Percentiles rank a stretch among this genome's conserved stretches.
phyloP scores from a whole-genome alignment of 2,888 invertebrate species.

The Ypsolopha scabrella region DNA sequence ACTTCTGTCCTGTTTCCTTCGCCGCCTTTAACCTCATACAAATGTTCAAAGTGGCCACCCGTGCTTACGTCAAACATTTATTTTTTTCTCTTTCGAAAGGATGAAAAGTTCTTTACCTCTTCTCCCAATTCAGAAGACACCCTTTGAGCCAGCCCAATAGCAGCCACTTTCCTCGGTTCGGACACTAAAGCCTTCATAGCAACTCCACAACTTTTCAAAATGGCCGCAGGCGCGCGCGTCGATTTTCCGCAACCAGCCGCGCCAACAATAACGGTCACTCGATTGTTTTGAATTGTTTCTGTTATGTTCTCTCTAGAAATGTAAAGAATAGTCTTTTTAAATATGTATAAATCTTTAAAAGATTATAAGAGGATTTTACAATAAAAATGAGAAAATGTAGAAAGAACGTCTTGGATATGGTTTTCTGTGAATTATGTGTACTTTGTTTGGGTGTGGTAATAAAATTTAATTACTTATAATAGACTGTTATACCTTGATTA shows the following conservation, averaged over 20 bases:
- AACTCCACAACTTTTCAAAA: conserved; percentile 47
- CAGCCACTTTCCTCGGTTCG: conserved; percentile 78
- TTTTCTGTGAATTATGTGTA: too few relatives aligned
- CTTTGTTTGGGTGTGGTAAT: too few relatives aligned
- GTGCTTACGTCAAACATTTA: neutral
- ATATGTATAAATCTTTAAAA: too few relatives aligned
- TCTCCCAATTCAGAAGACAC: conserved; percentile 75
- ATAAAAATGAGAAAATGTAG: too few relatives aligned
- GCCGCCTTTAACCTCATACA: too few relatives aligned
- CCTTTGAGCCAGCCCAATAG: conserved; percentile 74
- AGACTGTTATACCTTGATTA: too few relatives aligned
- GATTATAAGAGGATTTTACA: too few relatives aligned
- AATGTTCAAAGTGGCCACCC: neutral
- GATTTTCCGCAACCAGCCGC: conserved; percentile 83
- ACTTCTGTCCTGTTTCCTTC: too few relatives aligned
- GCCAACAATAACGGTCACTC: conserved; percentile 73
- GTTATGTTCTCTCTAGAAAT: conserved; percentile 51
- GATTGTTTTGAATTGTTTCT: conserved; percentile 53
- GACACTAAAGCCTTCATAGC: conserved; percentile 72
- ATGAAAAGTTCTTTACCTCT: conserved; percentile 30
- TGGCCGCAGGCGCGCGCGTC: conserved; percentile 74
- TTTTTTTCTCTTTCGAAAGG: too few relatives aligned
- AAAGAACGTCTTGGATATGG: too few relatives aligned
- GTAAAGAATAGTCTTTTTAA: neutral
- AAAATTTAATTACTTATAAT: too few relatives aligned